A percentile compares a stretch with the other conserved stretches of the same genome.
phyloP scores from a whole-genome alignment of 2,797 vertebrate species.

The Epinephelus awoara region DNA sequence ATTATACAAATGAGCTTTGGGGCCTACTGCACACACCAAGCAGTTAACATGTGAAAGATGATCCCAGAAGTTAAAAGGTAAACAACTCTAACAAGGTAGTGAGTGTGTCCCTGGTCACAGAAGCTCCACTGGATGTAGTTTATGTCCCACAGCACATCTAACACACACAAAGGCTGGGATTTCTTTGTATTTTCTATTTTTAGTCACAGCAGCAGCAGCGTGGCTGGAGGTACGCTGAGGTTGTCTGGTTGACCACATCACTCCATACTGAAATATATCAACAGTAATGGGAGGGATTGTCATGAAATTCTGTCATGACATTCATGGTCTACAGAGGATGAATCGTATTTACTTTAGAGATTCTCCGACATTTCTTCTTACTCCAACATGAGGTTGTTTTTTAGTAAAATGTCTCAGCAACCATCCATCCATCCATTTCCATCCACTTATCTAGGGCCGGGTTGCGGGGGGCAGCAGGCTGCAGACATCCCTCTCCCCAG shows the following conservation, averaged over 20 bases:
- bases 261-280: neutral
- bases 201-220: neutral
- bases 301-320: neutral
- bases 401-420: neutral
- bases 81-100: conserved; percentile 56
- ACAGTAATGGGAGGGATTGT: neutral
- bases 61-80: conserved; percentile 54
- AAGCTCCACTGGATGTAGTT: neutral
- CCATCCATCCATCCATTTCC: too few relatives aligned
- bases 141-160: neutral
- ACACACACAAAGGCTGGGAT: neutral
- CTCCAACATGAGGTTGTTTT: neutral
- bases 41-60: conserved; percentile 39
- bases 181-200: neutral
- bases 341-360: neutral
- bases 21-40: conserved; percentile 19
- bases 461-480: too few relatives aligned
- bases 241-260: neutral
- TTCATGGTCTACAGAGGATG: neutral
- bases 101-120: conserved; percentile 21
- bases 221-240: neutral
- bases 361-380: neutral
- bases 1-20: conserved; percentile 72
- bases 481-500: too few relatives aligned
- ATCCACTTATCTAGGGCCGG: too few relatives aligned